A percentile compares a stretch with the other conserved stretches of the same genome.
Conservation (phyloP, 2,888 invertebrate genomes). For the Sesamia inferens region DNA sequence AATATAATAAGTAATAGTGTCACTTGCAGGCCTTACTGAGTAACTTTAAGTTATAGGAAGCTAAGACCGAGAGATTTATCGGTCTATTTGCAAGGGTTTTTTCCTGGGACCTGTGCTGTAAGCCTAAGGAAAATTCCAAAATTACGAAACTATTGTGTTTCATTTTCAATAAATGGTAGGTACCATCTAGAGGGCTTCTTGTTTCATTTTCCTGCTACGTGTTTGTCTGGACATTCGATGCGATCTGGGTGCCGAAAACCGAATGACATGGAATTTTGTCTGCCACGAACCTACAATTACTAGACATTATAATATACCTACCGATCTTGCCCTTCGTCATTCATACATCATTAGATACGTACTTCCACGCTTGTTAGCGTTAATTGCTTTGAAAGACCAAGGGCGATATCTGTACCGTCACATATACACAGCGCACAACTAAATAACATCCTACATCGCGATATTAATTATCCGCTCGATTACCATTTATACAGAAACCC, state of each 20-base stretch:
- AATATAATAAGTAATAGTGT: conserved; percentile 47
- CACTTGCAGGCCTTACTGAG: conserved; percentile 35
- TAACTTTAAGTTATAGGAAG: conserved; percentile 34
- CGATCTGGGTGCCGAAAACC: neutral
- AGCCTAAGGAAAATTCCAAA: conserved; percentile 2
- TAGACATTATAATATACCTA: neutral
- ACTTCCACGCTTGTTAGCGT: neutral
- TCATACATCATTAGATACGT: neutral
- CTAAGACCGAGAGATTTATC: conserved; percentile 28
- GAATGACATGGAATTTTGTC: neutral
- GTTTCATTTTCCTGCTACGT: neutral
- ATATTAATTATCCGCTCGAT: neutral
- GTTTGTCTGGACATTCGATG: neutral
- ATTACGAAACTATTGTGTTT: conserved; percentile 21
- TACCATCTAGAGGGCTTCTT: neutral
- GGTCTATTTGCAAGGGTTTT: conserved; percentile 26
- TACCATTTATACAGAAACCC: neutral
- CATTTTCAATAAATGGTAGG: neutral
- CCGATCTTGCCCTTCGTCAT: neutral
- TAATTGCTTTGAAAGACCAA: neutral
- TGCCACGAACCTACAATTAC: too few relatives aligned
- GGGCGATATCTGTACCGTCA: neutral
- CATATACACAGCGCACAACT: neutral
- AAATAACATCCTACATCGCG: neutral
- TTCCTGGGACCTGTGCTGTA: conserved; percentile 29